Percentiles rank a stretch among this genome's conserved stretches.
Conservation (phyloP, 2,797 vertebrate species). For the Takifugu ocellatus region DNA sequence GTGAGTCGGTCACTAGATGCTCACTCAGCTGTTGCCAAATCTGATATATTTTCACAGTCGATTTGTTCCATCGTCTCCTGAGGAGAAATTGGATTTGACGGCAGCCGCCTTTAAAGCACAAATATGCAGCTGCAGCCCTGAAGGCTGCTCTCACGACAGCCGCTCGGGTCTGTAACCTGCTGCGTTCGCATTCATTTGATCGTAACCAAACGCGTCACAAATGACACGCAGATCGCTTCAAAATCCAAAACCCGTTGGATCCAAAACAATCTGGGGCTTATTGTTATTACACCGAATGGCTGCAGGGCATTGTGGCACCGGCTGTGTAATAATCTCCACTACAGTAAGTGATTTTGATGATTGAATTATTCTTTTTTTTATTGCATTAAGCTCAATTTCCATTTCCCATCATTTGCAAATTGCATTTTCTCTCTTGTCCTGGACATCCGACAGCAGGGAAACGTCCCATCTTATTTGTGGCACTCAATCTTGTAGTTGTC, state of each 20-base stretch:
- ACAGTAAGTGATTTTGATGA: neutral
- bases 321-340: neutral
- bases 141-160: too few relatives aligned
- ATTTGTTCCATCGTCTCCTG: conserved; percentile 36
- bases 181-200: too few relatives aligned
- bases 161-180: too few relatives aligned
- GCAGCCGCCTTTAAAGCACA: conserved; percentile 5
- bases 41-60: conserved; percentile 50
- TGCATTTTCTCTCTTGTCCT: neutral
- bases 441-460: conserved; percentile 20
- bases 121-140: neutral
- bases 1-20: conserved; percentile 28
- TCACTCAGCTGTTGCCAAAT: conserved; percentile 36
- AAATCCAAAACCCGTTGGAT: too few relatives aligned
- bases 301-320: neutral
- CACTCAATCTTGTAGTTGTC: conserved; percentile 47
- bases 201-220: too few relatives aligned
- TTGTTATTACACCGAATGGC: too few relatives aligned
- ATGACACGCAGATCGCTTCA: too few relatives aligned
- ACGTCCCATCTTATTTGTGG: conserved; percentile 48
- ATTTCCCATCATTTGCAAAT: conserved; percentile 1
- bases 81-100: conserved; percentile 19
- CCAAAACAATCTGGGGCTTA: too few relatives aligned
- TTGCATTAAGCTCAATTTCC: neutral
- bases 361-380: too few relatives aligned